A percentile compares a stretch with the other conserved stretches of the same genome.
Evolutionary conservation across 2,888 invertebrate species (phyloP).

Genomic region (Dicyrtoma fusca): DNA sequence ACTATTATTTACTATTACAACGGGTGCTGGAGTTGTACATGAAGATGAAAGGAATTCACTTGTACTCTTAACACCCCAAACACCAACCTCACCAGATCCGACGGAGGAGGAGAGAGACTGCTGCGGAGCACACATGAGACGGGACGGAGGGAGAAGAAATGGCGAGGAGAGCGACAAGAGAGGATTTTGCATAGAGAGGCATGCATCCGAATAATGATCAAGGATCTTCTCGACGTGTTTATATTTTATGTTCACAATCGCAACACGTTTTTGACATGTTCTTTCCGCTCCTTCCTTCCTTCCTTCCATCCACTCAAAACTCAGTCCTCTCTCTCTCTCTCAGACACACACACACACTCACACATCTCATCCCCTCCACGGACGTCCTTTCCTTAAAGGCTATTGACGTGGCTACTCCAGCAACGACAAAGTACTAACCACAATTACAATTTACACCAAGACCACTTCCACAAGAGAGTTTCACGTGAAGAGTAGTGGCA

Average conservation of each 20-base stretch:
- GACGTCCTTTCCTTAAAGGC: neutral
- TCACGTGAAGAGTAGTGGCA: neutral
- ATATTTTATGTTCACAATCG: slow-evolving; percentile 53
- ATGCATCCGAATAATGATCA: slow-evolving; percentile 55
- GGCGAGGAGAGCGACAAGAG: slow-evolving; percentile 11
- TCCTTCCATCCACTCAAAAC: slow-evolving; percentile 4
- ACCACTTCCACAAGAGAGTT: slow-evolving; percentile 11
- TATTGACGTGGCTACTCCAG: no score
- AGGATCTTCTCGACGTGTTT: slow-evolving; percentile 53
- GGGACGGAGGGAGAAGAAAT: neutral
- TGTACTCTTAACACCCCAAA: neutral
- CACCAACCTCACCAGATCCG: neutral
- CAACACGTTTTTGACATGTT: slow-evolving; percentile 54
- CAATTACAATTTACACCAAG: neutral
- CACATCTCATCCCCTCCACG: neutral
- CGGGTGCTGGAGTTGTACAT: no score
- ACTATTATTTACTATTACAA: no score
- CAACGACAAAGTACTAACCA: neutral
- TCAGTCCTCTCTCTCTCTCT: slow-evolving; percentile 10
- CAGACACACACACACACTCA: no score
- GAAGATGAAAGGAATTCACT: no score
- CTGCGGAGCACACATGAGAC: neutral
- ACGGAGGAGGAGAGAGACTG: neutral
- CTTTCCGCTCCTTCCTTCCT: slow-evolving; percentile 45
- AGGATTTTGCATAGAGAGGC: slow-evolving; percentile 44